Conservation (phyloP, 2,797 vertebrate genomes). For the Poecilia velifera region DNA sequence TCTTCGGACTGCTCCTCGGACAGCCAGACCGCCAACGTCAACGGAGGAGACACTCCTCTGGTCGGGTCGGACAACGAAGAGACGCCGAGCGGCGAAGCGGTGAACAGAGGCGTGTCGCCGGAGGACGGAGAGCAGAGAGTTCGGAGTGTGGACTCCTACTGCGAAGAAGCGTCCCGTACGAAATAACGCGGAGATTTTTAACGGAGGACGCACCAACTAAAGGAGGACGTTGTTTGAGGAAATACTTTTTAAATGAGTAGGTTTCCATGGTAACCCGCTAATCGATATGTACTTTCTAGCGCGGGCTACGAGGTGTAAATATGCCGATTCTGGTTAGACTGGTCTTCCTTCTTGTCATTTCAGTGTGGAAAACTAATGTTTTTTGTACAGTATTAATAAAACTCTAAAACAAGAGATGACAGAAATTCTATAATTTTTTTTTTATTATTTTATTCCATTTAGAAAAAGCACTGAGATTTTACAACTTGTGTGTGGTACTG, state of each 20-base stretch:
- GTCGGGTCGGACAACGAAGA: slow-evolving; percentile 87
- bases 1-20: slow-evolving; percentile 87
- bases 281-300: slow-evolving; percentile 11
- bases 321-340: slow-evolving; percentile 7
- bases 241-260: not conserved
- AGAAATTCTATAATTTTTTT: not conserved
- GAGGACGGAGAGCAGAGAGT: slow-evolving; percentile 35
- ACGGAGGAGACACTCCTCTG: slow-evolving; percentile 82
- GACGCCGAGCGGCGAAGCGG: slow-evolving; percentile 69
- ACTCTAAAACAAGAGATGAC: not conserved
- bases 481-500: slow-evolving; percentile 21
- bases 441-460: not conserved
- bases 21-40: slow-evolving; percentile 84
- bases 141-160: slow-evolving; percentile 28
- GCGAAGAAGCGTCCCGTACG: slow-evolving; percentile 19
- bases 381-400: slow-evolving; percentile 46
- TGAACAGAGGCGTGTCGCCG: slow-evolving; percentile 33
- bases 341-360: slow-evolving; percentile 10
- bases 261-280: slow-evolving; percentile 6
- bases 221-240: slow-evolving; percentile 15
- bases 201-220: not conserved
- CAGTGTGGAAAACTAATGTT: not conserved
- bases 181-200: slow-evolving; percentile 3
- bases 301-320: slow-evolving; percentile 32
- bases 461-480: slow-evolving; percentile 16